Evolutionary conservation across 2,888 invertebrate genomes (phyloP).

Genomic region (Sinopyrophorus schimmeli): DNA sequence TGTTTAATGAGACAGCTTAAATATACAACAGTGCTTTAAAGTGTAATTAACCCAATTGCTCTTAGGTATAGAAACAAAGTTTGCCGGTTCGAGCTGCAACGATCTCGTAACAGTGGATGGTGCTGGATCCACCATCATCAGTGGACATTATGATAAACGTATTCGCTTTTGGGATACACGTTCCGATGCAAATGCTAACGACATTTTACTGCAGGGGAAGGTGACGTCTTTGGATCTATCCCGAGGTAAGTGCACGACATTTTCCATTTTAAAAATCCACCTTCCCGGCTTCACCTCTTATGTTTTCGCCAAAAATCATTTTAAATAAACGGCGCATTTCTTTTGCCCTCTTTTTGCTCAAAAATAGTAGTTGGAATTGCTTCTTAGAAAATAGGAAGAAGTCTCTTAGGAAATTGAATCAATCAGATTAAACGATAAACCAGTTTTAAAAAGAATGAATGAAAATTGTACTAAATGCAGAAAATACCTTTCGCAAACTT

Average conservation of each 20-base stretch:
- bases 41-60: slow-evolving; percentile 28
- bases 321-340: too few species aligned
- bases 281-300: too few species aligned
- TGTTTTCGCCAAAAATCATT: too few species aligned
- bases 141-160: slow-evolving; percentile 97
- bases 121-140: slow-evolving; percentile 87
- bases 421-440: slow-evolving; percentile 5
- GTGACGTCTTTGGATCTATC: slow-evolving; percentile 94
- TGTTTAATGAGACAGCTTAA: too few species aligned
- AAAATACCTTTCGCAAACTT: slow-evolving; percentile 19
- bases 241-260: slow-evolving; percentile 82
- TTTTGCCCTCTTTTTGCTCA: too few species aligned
- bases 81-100: slow-evolving; percentile 95
- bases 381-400: too few species aligned
- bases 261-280: too few species aligned
- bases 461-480: slow-evolving; percentile 18
- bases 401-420: not conserved
- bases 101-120: slow-evolving; percentile 92
- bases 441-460: slow-evolving; percentile 6
- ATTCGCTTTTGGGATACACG: slow-evolving; percentile 97
- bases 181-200: slow-evolving; percentile 81
- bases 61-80: slow-evolving; percentile 86
- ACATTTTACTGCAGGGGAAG: slow-evolving; percentile 88
- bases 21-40: too few species aligned
- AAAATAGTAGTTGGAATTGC: too few species aligned